Evolutionary conservation across 2,797 vertebrate species (phyloP), one percentile per base, ranked within the genome.

Genomic region (Cottoperca gobio): DNA sequence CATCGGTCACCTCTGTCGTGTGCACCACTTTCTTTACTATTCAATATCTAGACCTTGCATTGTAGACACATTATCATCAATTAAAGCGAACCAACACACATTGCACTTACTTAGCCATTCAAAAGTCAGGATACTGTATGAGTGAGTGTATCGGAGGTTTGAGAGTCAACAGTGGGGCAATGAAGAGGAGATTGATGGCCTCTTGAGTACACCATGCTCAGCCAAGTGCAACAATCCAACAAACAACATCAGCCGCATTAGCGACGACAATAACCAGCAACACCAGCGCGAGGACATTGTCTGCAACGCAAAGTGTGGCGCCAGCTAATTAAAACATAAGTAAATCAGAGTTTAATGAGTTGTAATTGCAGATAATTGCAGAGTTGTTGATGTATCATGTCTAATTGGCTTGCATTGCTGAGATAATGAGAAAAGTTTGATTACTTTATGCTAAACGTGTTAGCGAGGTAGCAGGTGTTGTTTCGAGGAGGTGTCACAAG

Each of bases 391-490:
- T 93, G 89, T 90, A 90, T 93, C 83, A 79, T 76, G 91, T 89
- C 86, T 94, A 94, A 95, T 93, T 93, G 92, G 88, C 89, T 88
- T 64, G 70, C 86, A 93, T 82, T 90, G 91, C 91, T 89, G 87
- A 90, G 91, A 92, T 94, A 92, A 94, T 94, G 92, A 93, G 91
- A 91, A 93, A 94, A 92, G 87, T 94, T 93, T 93, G 89, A 94
- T 94, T 94, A 94, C 94, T 94, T 94, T 92, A 92, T 90, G 90
- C 91, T 91, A 93, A 94, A 85, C 79, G 28, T 75, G 85, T 92
- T 91, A 94, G 91, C 46, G 82, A 81, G 84, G 85, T 87, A 89
- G 91, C 92, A 94, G 93, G 92, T 94, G 93, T 86, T 88, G 81
- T 88, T 91, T 88, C 78, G 50, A 86, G 76, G 81, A 89, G 71